Percentiles rank a stretch among this genome's conserved stretches.
These are phyloP conservation scores for Apeltes quadracus DNA, from an alignment of 2,113 vertebrate genomes.

Conservation along the genomic window DNA sequence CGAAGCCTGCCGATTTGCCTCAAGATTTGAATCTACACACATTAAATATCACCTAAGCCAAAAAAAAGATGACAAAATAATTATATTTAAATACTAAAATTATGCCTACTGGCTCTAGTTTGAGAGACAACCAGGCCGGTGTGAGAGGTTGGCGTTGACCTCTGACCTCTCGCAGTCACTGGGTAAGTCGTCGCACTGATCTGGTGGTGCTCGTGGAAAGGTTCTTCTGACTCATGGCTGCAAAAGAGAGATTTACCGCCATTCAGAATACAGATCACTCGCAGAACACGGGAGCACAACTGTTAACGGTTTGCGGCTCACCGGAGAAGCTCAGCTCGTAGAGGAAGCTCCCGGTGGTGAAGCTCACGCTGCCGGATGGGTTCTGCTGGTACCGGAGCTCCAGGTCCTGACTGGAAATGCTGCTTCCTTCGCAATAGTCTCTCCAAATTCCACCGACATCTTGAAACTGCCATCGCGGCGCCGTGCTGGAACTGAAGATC, in stretches of 20 bases:
- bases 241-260: conserved; percentile 14
- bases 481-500: conserved; percentile 27
- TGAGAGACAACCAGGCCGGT: too few relatives aligned
- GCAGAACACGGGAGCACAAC: too few relatives aligned
- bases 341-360: conserved; percentile 30
- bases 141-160: too few relatives aligned
- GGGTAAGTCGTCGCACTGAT: conserved; percentile 45
- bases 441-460: conserved; percentile 56
- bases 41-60: too few relatives aligned
- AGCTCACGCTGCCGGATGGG: conserved; percentile 40
- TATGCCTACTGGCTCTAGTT: too few relatives aligned
- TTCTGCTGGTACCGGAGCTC: conserved; percentile 65
- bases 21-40: too few relatives aligned
- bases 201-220: conserved; percentile 55
- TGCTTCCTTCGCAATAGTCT: conserved; percentile 66
- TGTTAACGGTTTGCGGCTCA: conserved; percentile 21
- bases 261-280: not conserved
- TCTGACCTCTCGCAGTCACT: not conserved
- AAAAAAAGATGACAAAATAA: too few relatives aligned
- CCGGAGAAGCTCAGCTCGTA: conserved; percentile 70
- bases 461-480: conserved; percentile 63
- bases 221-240: conserved; percentile 76
- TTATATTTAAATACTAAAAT: too few relatives aligned
- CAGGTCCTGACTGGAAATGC: conserved; percentile 68
- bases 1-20: too few relatives aligned